Evolutionary conservation across 1,140 invertebrate species (phyloP), one percentile per base, ranked within the genome.

Genomic region (Caenorhabditis remanei): DNA sequence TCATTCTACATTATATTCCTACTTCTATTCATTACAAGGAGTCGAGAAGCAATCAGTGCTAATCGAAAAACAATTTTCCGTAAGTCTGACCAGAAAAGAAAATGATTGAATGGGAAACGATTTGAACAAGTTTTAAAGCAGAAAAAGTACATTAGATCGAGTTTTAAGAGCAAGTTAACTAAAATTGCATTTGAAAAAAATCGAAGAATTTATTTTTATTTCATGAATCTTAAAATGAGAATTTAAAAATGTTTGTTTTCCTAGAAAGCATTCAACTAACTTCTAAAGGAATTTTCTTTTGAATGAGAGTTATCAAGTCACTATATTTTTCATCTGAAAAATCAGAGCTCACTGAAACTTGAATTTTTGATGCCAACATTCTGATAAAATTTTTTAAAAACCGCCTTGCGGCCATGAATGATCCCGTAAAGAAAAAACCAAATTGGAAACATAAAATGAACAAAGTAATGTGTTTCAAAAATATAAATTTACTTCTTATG

Each of bases 11-110:
- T 63, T 24, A 24, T 79, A 79, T 79, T 79, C 67, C 43, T 75
- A 46, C 67, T 75, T 14, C 11, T 79, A 19, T 50, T 79, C 46
- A 50, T 48, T 24, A 32, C 24, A 63, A 21, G 61, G n/a, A 21
- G 24, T 11, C 5, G 16, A 8, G 16, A 32, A n/a, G 71, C 71
- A 24, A 19, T 50, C 46, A 50, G 46, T 79, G 11, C 43, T 2
- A 79, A 50, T 24, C 32, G 71, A 14, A 79, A 79, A 50, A 79
- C 71, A 32, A 79, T 79, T 50, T 79, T 79, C 19, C 71, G 71
- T 79, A 9, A 79, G 71, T 79, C n/a, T 13, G 1, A 40, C 0
- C 21, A 48, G 40, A 46, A 41, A 5, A n/a, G 24, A 75, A n/a
- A 40, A 67, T 32, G 9, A 3, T 9, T 21, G 56, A 21, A 61